Conservation (phyloP, 2,888 invertebrate species). For the Papilio protenor region DNA sequence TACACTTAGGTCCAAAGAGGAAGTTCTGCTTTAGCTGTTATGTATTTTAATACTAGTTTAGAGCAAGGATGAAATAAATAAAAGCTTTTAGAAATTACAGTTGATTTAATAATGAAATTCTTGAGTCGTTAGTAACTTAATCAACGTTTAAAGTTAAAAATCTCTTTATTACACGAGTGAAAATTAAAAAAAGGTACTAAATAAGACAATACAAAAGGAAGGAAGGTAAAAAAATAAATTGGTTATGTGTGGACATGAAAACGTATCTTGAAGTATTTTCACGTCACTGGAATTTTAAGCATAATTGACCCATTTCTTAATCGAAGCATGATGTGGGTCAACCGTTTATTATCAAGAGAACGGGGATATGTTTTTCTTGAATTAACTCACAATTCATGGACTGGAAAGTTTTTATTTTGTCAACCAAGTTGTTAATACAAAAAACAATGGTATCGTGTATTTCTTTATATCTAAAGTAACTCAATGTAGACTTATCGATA, state of each 20-base stretch:
- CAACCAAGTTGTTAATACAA: neutral
- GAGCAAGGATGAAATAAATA: neutral
- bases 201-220: neutral
- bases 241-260: neutral
- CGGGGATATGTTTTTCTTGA: constrained; percentile 2
- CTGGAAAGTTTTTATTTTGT: neutral
- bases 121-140: too few species aligned
- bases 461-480: neutral
- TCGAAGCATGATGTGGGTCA: constrained; percentile 20
- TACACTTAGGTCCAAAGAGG: constrained; percentile 14
- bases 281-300: constrained; percentile 4
- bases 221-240: neutral
- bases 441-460: neutral
- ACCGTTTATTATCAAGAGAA: constrained; percentile 11
- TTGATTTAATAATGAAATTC: too few species aligned
- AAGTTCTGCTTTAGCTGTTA: neutral
- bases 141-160: neutral
- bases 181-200: neutral
- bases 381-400: neutral
- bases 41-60: neutral
- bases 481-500: neutral
- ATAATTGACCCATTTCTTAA: constrained; percentile 24
- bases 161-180: neutral
- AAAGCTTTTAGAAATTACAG: neutral
- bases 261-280: neutral